Base-by-base conservation (phyloP, 2,797 vertebrate genomes). In the Thripadectes ignobilis region DNA sequence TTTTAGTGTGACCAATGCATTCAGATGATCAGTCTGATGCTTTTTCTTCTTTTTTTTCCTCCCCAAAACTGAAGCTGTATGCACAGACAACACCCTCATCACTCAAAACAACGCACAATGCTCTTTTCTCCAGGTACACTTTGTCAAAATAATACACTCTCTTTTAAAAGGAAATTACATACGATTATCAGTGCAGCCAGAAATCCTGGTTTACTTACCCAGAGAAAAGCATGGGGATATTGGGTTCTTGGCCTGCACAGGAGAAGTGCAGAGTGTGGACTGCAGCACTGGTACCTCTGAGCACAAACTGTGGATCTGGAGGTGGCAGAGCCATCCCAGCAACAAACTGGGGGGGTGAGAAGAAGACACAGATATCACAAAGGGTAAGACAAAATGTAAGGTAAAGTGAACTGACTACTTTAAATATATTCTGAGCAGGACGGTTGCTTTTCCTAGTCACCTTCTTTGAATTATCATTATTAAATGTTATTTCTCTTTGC, bases 251-350 rank as follows among this genome's bases (percentile, higher is more conserved):
- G 74, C 79, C 83, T 18, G 62, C 76, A 76, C 98, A 98, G 72
- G 95, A 97, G 93, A 99, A 99, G 92, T 98, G 98, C 67, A 99
- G 98, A 0, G 98, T 83, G 48, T 99, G 99, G 67, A 99, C 97
- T 12, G 99, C 92, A 22, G 98, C 98, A 11, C 97, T 92, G 5
- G 98, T 95, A 8, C 99, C 99, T 94, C 99, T 98, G 63, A 99
- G 98, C 80, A 99, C 98, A 94, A 98, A 99, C 95, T 97, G 92
- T 10, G 99, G 99, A 74, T 98, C 98, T 0, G 99, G 99, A 21
- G 98, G 95, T 10, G 98, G 98, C 57, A 91, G 96, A 90, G 98
- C 97, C 97, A 99, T 99, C 77, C 5, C 12, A n/a, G 43, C 54
- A 29, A 7, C 3, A 29, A 51, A 4, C 88, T 76, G 41, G 32